Percentiles rank a stretch among this genome's conserved stretches.
Conservation (phyloP, 2,888 invertebrate species). For the Epirrhoe tristata region DNA sequence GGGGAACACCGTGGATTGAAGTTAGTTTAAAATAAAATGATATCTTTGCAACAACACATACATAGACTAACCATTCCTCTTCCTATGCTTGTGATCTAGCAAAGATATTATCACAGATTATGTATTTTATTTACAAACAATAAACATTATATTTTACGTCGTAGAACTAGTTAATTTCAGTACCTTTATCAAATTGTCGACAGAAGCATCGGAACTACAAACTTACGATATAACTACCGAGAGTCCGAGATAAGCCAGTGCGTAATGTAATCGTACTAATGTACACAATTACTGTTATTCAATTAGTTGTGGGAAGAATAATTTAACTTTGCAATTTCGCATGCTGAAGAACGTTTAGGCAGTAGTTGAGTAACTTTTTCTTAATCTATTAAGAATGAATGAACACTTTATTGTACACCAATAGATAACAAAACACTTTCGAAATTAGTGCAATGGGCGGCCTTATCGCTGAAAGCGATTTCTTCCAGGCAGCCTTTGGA, state of each 20-base stretch:
- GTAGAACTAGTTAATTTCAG: conserved; percentile 15
- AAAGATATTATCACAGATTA: neutral
- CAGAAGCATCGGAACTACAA: conserved; percentile 32
- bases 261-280: conserved; percentile 20
- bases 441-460: too few species aligned
- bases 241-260: conserved; percentile 28
- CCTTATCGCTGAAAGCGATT: too few species aligned
- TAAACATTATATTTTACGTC: conserved; percentile 20
- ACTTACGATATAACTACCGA: conserved; percentile 30
- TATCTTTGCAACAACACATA: too few species aligned
- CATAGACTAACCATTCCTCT: too few species aligned
- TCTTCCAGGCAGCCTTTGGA: too few species aligned
- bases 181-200: conserved; percentile 22
- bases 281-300: conserved; percentile 7
- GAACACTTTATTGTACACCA: too few species aligned
- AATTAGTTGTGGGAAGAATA: conserved; percentile 4
- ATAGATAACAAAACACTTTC: too few species aligned
- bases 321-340: conserved; percentile 1
- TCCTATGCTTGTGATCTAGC: too few species aligned
- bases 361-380: neutral
- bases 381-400: too few species aligned
- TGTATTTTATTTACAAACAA: conserved; percentile 3
- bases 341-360: neutral
- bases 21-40: too few species aligned
- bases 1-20: too few species aligned